Evolutionary conservation across 2,797 vertebrate genomes (phyloP), one percentile per base, ranked within the genome.

Genomic region (Poeciliopsis paucimaculata): DNA sequence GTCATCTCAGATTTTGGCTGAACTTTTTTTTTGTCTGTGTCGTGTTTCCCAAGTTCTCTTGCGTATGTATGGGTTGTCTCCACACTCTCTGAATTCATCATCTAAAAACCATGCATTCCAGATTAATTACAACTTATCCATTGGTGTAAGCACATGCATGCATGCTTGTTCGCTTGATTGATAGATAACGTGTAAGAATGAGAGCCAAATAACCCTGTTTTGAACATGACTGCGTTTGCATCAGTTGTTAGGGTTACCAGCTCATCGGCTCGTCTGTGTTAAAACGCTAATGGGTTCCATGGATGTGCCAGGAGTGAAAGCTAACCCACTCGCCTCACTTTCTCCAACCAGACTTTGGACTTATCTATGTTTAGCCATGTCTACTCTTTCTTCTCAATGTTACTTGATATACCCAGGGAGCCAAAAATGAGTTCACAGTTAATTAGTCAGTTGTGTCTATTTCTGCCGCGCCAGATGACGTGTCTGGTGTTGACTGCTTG

Each of bases 401-500:
- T 90, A 93, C 89, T 80, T n/a, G 89, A 94, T 88, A 92, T 84
- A 84, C 83, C 81, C 79, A 83, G 79, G 84, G 57, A 15, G 84
- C 90, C 89, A 89, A 81, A 81, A 81, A 79, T 77, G 87, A 87
- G 82, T 88, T 90, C 85, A 76, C 73, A 77, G 87, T 85, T 89
- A 92, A 94, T 94, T 93, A 94, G 87, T 86, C 87, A 90, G 78
- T 87, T 84, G 84, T 77, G 80, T 90, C 91, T 94, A 93, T 94
- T 95, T 93, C 90, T 92, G 88, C 72, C 62, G 47, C 73, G 84
- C 64, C 84, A 86, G 90, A 91, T 92, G 92, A 93, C 85, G 39
- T 91, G 84, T 87, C 86, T 83, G 83, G 75, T 88, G 90, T 88
- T 84, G 83, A 91, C 87, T 86, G 77, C 81, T 84, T 84, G 80